phyloP scores from a whole-genome alignment of 2,797 vertebrate genomes.

The Acipenser oxyrinchus region DNA sequence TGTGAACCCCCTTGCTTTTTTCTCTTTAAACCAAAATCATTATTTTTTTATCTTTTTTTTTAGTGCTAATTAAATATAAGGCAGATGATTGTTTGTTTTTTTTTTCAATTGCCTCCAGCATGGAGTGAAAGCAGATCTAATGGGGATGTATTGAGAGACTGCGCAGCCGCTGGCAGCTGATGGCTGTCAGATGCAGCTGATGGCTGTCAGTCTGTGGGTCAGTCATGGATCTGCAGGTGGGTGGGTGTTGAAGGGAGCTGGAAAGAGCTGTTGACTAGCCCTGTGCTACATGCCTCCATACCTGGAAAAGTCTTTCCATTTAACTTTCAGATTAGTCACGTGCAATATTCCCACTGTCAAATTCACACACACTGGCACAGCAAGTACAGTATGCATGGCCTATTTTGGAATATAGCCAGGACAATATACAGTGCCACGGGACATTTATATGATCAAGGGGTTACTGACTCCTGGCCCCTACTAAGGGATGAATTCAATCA shows the following conservation, averaged over 20 bases:
- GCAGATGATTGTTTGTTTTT: slow-evolving; percentile 44
- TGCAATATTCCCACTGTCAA: too few species aligned
- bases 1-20: slow-evolving; percentile 32
- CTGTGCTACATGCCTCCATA: slow-evolving; percentile 44
- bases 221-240: slow-evolving; percentile 65
- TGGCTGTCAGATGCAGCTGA: slow-evolving; percentile 65
- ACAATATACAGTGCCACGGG: too few species aligned
- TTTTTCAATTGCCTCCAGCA: slow-evolving; percentile 45
- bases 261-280: slow-evolving; percentile 66
- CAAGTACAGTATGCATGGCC: too few species aligned
- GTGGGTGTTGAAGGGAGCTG: slow-evolving; percentile 67
- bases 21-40: slow-evolving; percentile 57
- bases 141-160: slow-evolving; percentile 57
- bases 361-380: too few species aligned
- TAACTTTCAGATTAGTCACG: too few species aligned
- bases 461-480: too few species aligned
- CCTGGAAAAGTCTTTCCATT: too few species aligned
- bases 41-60: slow-evolving; percentile 30
- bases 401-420: too few species aligned
- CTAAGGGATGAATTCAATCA: too few species aligned
- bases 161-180: slow-evolving; percentile 60
- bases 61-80: slow-evolving; percentile 64
- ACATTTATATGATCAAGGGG: too few species aligned
- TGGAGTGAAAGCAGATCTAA: slow-evolving; percentile 73
- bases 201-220: slow-evolving; percentile 71